Evolutionary conservation across 2,888 invertebrate genomes (phyloP), one percentile per base, ranked within the genome.

Genomic region (Dione vanillae): DNA sequence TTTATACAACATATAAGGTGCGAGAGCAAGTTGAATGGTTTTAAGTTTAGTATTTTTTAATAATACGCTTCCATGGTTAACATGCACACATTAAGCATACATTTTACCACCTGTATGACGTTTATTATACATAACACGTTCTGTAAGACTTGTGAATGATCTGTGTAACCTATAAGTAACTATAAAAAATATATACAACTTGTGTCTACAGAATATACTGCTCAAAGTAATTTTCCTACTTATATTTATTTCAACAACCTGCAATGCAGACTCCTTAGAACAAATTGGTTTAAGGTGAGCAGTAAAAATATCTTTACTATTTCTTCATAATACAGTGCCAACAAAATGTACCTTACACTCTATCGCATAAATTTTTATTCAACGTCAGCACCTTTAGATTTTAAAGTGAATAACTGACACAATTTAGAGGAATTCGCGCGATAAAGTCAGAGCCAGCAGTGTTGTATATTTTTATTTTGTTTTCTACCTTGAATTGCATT

Each of bases 241-340:
- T 20, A 65, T 47, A 51, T 64, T 45, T 49, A 41, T 54, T 59
- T 19, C 6, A 80, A 83, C 80, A 78, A 78, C 77, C 83, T 85
- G 85, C 88, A 86, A 75, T 85, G 86, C 86, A 82, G 85, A 71
- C 79, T 77, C 75, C 77, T 79, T 76, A 75, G 76, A 76, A 77
- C 77, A 82, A 82, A 76, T 73, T 77, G 78, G 78, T 82, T 81
- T 81, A 76, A 78, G 79, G 35, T 76, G 78, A 82, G 82, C 78
- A 79, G 73, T 71, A 75, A 78, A 78, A 75, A 80, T 78, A 62
- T 56, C 41, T 47, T 51, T 45, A 37, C 61, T 65, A 54, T 54
- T 73, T 68, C 74, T 72, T 70, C 73, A 77, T 74, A 78, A 76
- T 76, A 76, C 69, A 41, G 76, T 62, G 71, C 61, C 54, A 65